Conservation (phyloP, 37 sponge, comb jelly and placozoan species). For the Tethya wilhelma region DNA sequence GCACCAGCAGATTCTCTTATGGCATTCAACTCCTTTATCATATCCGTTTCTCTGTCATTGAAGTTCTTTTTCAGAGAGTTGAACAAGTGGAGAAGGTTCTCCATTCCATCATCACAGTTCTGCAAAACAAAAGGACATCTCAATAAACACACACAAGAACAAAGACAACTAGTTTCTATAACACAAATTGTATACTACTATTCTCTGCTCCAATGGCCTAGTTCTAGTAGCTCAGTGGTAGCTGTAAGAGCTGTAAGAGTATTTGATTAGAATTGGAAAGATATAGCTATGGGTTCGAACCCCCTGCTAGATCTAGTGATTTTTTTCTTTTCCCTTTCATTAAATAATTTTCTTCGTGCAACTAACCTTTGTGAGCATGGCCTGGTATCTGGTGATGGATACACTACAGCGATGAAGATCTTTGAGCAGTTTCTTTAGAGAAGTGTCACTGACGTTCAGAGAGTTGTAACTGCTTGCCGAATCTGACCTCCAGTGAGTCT, state of each 20-base stretch:
- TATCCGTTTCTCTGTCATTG: conserved; percentile 44
- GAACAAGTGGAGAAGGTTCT: conserved; percentile 37
- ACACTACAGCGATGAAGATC: conserved; percentile 75
- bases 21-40: conserved; percentile 32
- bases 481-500: conserved; percentile 14
- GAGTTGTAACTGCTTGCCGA: conserved; percentile 25
- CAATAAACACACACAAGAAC: too few species aligned
- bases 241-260: too few species aligned
- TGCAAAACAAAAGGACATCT: too few species aligned
- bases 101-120: conserved; percentile 49
- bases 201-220: too few species aligned
- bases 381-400: conserved; percentile 54
- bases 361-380: conserved; percentile 53
- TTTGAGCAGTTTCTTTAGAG: conserved; percentile 49
- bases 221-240: too few species aligned
- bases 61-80: conserved; percentile 23
- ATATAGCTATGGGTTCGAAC: too few species aligned
- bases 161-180: too few species aligned
- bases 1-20: conserved; percentile 22
- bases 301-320: too few species aligned
- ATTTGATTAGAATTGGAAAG: too few species aligned
- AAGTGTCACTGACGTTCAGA: conserved; percentile 16
- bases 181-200: too few species aligned
- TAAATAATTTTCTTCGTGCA: too few species aligned
- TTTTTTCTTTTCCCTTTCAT: too few species aligned